Evolutionary conservation across 2,113 vertebrate species (phyloP), one percentile per base, ranked within the genome.

Genomic region (Poecile atricapillus): DNA sequence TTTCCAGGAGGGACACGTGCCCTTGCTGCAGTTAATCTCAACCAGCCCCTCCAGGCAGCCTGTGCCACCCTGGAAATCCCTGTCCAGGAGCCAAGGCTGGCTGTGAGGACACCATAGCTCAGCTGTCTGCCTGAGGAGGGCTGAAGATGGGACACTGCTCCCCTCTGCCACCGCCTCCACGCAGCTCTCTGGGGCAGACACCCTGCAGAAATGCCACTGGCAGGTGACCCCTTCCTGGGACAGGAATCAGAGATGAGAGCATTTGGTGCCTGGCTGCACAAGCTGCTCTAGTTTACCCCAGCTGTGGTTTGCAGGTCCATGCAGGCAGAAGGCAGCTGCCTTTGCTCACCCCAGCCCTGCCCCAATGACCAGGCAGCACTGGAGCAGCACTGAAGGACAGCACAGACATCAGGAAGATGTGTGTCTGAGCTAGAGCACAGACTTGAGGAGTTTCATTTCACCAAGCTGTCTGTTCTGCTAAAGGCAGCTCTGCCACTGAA

Each of bases 1-100:
- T 15, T 19, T 41, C 67, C 30, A 55, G 35, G 31, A 28, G 20
- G n/a, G 12, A 52, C 23, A 30, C 0, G 0, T 22, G 9, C 2
- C 13, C 18, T 13, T 60, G 5, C 31, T 49, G 15, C 4, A 5
- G 7, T 35, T 30, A 78, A 53, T 31, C 16, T 78, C 41, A 69
- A 15, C 17, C 67, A 81, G 10, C 7, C 4, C 28, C 25, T 56
- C 41, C 78, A 76, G n/a, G 18, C 12, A 85, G n/a, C 27, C 64
- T 43, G 23, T 63, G 17, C 15, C 17, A 3, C 43, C 37, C 37
- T 62, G 53, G 23, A 58, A 52, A 52, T 2, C 20, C 35, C 31
- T 67, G 37, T 15, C 21, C 17, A 28, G 49, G 35, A 23, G 39
- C 50, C 33, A 21, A 16, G 33, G 7, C 31, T 68, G 62, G 25